Evolutionary conservation across 92 coral and sea anemone genomes (phyloP).

Genomic region (Meandrina meandrites): DNA sequence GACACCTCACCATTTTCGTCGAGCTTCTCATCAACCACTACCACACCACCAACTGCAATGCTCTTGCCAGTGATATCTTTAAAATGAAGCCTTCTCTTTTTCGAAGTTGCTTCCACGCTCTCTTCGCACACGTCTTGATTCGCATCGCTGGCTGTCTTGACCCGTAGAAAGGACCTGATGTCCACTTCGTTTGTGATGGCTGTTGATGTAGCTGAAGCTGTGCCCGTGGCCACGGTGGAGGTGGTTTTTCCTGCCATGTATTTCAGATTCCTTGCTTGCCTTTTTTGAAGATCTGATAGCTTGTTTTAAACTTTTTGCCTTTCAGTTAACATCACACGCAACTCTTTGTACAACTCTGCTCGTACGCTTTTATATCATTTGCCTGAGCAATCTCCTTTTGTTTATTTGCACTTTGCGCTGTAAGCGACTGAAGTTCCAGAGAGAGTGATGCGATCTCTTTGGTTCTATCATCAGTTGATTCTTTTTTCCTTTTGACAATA

Average conservation of each 20-base stretch:
- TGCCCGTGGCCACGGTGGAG: conserved; percentile 5
- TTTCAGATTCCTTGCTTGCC: conserved; percentile 34
- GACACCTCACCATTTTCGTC: background rate
- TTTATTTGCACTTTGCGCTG: conserved; percentile 30
- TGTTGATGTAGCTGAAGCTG: conserved; percentile 18
- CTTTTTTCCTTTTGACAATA: conserved; percentile 34
- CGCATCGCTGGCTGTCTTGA: conserved; percentile 5
- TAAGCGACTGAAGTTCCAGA: conserved; percentile 40
- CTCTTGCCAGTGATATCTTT: conserved; percentile 23
- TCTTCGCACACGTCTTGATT: conserved; percentile 16
- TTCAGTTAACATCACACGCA: conserved; percentile 29
- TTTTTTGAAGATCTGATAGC: conserved; percentile 46
- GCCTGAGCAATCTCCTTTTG: conserved; percentile 43
- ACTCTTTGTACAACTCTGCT: conserved; percentile 38
- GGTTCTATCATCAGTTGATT: conserved; percentile 42
- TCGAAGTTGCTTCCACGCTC: conserved; percentile 6
- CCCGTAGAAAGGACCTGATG: conserved; percentile 42
- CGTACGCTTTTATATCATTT: conserved; percentile 31
- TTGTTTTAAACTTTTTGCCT: conserved; percentile 35
- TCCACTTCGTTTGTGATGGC: conserved; percentile 22
- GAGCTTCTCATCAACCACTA: conserved; percentile 13
- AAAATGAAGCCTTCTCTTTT: conserved; percentile 31
- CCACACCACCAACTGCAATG: conserved; percentile 24
- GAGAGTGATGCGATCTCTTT: conserved; percentile 40
- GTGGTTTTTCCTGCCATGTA: background rate